Conservation (phyloP, 2,888 invertebrate genomes). For the Drosophila demipolita region DNA sequence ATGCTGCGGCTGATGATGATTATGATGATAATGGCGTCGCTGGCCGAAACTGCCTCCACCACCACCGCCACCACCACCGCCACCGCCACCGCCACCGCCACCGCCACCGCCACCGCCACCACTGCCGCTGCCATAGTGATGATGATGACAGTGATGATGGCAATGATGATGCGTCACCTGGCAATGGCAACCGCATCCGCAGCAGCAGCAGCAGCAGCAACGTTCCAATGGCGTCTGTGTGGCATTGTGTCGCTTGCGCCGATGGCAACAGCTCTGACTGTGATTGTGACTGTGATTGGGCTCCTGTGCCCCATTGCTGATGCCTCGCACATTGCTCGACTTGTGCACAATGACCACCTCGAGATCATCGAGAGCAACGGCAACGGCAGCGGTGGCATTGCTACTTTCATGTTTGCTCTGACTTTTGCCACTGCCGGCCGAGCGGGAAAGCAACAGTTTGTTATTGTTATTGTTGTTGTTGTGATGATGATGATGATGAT, state of each 20-base stretch:
- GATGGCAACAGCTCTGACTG: constrained; percentile 49
- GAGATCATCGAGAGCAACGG: constrained; percentile 60
- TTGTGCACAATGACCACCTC: constrained; percentile 78
- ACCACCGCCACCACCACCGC: constrained; percentile 44
- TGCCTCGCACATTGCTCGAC: constrained; percentile 35
- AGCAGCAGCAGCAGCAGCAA: constrained; percentile 36
- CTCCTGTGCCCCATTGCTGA: constrained; percentile 33
- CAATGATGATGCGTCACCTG: constrained; percentile 58
- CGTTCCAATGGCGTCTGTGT: constrained; percentile 76
- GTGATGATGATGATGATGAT: constrained; percentile 20
- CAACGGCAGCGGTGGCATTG: constrained; percentile 44
- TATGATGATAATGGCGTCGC: constrained; percentile 40
- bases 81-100: constrained; percentile 33
- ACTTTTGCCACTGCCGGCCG: constrained; percentile 69
- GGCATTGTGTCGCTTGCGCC: constrained; percentile 82
- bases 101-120: constrained; percentile 28
- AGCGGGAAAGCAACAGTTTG: constrained; percentile 67
- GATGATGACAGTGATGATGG: constrained; percentile 63
- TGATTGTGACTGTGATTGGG: constrained; percentile 3
- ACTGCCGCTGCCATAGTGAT: constrained; percentile 29
- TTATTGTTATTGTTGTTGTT: constrained; percentile 75
- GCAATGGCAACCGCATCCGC: constrained; percentile 53
- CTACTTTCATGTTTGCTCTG: constrained; percentile 49
- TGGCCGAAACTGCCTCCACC: constrained; percentile 35
- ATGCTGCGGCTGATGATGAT: constrained; percentile 13